Conservation (phyloP, 1,140 invertebrate genomes). For the Diorhabda sublineata region DNA sequence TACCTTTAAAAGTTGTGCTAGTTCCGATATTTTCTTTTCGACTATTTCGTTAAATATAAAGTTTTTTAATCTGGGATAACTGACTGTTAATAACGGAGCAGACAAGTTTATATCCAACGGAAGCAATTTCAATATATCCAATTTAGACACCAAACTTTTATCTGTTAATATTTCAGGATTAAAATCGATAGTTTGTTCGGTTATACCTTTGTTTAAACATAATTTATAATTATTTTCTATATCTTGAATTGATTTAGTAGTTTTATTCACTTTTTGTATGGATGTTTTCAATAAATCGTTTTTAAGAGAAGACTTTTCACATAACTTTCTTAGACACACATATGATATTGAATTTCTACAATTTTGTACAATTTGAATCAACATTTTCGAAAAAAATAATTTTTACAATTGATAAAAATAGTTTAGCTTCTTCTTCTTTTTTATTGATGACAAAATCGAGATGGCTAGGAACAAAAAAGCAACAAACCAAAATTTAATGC, state of each 20-base stretch:
- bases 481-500: too few species aligned
- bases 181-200: conserved; percentile 26
- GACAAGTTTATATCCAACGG: conserved; percentile 25
- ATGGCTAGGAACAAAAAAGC: too few species aligned
- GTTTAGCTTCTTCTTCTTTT: too few species aligned
- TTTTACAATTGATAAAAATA: too few species aligned
- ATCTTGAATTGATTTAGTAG: neutral
- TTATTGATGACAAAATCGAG: too few species aligned
- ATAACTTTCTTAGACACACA: too few species aligned
- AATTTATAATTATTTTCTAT: conserved; percentile 32
- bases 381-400: too few species aligned
- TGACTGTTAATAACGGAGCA: conserved; percentile 25
- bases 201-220: conserved; percentile 25
- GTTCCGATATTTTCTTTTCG: conserved; percentile 23
- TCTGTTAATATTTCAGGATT: conserved; percentile 35
- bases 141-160: conserved; percentile 23
- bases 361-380: too few species aligned
- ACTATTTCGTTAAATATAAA: conserved; percentile 21
- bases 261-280: too few species aligned
- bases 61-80: conserved; percentile 18
- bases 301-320: too few species aligned
- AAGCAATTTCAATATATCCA: conserved; percentile 31
- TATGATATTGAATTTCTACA: too few species aligned
- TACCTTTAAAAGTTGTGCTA: conserved; percentile 30
- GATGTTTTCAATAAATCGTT: too few species aligned